Conservation (phyloP, 2,113 vertebrate species). For the Parotia lawesii region DNA sequence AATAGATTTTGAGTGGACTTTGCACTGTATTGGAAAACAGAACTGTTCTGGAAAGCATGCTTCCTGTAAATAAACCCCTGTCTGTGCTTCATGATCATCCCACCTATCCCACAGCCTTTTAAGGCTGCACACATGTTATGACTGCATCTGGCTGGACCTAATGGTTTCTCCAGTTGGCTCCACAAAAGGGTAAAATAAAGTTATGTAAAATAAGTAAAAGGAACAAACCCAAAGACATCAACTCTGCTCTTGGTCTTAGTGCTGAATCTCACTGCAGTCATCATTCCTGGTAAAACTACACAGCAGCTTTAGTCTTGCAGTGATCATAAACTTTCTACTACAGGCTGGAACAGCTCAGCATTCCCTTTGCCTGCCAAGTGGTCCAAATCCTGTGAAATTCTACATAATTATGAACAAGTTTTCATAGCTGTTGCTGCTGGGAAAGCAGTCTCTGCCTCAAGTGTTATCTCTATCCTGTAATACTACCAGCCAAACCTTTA, state of each 20-base stretch:
- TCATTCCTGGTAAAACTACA: background rate
- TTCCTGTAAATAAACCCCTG: slow-evolving; percentile 27
- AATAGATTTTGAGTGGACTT: background rate
- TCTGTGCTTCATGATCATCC: background rate
- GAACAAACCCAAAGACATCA: slow-evolving; percentile 6
- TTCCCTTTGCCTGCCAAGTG: background rate
- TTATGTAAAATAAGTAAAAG: background rate
- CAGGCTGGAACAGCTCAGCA: background rate
- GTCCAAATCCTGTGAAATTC: background rate
- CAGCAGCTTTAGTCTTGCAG: background rate
- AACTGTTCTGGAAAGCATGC: background rate
- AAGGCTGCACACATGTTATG: background rate
- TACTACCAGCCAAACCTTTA: background rate
- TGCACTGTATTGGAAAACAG: background rate
- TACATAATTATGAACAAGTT: background rate
- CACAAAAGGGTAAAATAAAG: background rate
- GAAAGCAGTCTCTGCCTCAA: background rate
- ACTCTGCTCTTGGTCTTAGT: background rate
- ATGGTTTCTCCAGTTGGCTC: background rate
- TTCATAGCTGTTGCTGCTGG: background rate
- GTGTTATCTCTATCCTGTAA: background rate
- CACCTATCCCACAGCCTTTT: background rate
- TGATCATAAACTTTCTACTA: background rate
- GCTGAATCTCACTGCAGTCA: background rate
- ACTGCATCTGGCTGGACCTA: background rate